Evolutionary conservation across 2,113 vertebrate species (phyloP).

Genomic region (Perca fluviatilis): DNA sequence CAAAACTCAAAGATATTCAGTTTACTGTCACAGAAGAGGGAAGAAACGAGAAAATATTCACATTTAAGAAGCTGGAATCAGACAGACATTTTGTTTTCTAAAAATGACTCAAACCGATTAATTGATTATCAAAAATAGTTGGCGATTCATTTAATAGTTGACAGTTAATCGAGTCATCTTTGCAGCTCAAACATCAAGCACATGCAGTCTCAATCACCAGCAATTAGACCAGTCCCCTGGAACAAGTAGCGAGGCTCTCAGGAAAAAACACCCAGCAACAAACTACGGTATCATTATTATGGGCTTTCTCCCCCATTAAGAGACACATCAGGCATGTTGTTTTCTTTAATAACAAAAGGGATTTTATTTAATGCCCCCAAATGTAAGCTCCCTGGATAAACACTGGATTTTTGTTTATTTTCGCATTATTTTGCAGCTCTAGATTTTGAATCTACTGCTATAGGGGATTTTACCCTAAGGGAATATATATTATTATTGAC

Average conservation of each 20-base stretch:
- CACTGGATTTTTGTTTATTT: background rate
- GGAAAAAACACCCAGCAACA: background rate
- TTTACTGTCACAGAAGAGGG: no score
- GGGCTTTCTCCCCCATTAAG: background rate
- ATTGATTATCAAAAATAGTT: no score
- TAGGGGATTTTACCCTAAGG: background rate
- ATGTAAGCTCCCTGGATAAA: background rate
- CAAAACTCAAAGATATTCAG: no score
- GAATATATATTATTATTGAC: background rate
- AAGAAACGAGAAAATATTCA: no score
- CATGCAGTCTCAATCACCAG: background rate
- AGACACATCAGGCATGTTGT: background rate
- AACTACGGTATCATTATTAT: background rate
- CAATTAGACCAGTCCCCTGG: background rate
- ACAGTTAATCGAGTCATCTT: no score
- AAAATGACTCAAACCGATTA: no score
- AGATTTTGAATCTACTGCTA: background rate
- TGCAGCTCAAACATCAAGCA: background rate
- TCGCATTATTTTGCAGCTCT: background rate
- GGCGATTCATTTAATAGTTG: no score
- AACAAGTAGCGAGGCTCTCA: background rate
- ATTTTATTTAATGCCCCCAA: background rate
- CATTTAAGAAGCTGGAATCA: no score
- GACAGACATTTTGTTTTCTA: no score
- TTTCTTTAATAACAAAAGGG: conserved; percentile 1